These are phyloP conservation scores for Danio jaintianensis DNA, from an alignment of 2,797 vertebrate species.

Conservation along the genomic window DNA sequence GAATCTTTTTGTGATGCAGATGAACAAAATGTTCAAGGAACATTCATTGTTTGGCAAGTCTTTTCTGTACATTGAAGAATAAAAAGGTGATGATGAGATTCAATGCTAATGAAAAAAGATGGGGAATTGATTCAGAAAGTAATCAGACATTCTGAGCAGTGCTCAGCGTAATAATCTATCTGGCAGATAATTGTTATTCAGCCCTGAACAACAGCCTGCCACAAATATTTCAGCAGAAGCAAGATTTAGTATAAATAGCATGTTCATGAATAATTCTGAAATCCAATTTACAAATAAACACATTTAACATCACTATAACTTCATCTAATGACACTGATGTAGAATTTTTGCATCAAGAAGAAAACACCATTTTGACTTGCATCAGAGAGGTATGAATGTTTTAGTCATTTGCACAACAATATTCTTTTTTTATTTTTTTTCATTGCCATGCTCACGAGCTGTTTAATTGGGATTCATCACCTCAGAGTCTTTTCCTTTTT, in stretches of 20 bases:
- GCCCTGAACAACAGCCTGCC: conserved; percentile 16
- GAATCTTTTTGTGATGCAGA: conserved; percentile 11
- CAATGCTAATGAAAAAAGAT: conserved; percentile 21
- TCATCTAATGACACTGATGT: background rate
- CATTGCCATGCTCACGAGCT: conserved; percentile 16
- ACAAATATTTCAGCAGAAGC: conserved; percentile 14
- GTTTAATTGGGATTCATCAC: conserved; percentile 48
- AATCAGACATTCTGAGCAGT: conserved; percentile 19
- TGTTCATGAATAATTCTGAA: background rate
- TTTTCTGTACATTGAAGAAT: conserved; percentile 8
- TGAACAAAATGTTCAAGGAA: conserved; percentile 11
- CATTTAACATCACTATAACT: background rate
- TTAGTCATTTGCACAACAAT: conserved; percentile 15
- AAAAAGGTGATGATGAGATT: background rate
- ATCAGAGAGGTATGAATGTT: background rate
- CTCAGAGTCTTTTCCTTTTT: conserved; percentile 34
- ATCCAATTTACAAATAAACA: background rate
- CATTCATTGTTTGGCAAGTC: background rate
- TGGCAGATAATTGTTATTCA: conserved; percentile 21
- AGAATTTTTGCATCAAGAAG: background rate
- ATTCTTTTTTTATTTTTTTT: conserved; percentile 6
- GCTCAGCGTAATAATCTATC: conserved; percentile 13
- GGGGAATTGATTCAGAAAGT: conserved; percentile 9
- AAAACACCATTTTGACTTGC: background rate
- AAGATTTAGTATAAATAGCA: background rate